Percentiles rank a stretch among this genome's conserved stretches.
Conservation (phyloP, 2,888 invertebrate genomes). For the Himalopsyche anomala region DNA sequence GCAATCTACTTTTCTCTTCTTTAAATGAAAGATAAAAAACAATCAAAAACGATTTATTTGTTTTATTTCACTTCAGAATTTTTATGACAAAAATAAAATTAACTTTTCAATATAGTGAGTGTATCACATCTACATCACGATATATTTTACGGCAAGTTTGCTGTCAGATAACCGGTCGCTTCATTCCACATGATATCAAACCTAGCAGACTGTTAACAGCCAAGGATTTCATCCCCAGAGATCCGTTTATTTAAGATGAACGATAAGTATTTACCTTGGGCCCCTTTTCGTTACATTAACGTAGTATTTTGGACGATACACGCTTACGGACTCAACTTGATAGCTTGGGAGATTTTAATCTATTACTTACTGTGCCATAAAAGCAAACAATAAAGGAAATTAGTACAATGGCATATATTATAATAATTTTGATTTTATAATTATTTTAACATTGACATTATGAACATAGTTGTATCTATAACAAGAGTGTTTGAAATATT, state of each 20-base stretch:
- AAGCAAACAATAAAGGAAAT: conserved; percentile 48
- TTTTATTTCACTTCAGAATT: neutral
- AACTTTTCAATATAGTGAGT: neutral
- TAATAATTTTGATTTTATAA: neutral
- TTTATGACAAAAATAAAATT: neutral
- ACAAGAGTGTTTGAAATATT: too few relatives aligned
- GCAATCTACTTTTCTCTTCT: too few relatives aligned
- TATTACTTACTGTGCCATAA: conserved; percentile 17
- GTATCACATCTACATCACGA: neutral
- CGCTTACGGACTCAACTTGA: conserved; percentile 5
- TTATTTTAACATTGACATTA: too few relatives aligned
- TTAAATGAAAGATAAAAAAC: too few relatives aligned
- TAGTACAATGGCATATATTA: neutral
- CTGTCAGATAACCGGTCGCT: conserved; percentile 47
- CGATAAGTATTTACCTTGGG: conserved; percentile 58
- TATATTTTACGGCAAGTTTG: conserved; percentile 26
- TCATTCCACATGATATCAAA: conserved; percentile 58
- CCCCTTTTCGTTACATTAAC: conserved; percentile 44
- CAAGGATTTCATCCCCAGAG: conserved; percentile 53
- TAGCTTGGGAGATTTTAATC: conserved; percentile 19
- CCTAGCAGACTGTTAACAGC: conserved; percentile 61
- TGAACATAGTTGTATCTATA: too few relatives aligned
- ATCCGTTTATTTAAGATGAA: conserved; percentile 57
- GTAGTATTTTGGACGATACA: conserved; percentile 17
- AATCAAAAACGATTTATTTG: too few relatives aligned